These are phyloP conservation scores for Callospermophilus lateralis DNA, from an alignment of 2,113 vertebrate genomes.

Conservation along the genomic window DNA sequence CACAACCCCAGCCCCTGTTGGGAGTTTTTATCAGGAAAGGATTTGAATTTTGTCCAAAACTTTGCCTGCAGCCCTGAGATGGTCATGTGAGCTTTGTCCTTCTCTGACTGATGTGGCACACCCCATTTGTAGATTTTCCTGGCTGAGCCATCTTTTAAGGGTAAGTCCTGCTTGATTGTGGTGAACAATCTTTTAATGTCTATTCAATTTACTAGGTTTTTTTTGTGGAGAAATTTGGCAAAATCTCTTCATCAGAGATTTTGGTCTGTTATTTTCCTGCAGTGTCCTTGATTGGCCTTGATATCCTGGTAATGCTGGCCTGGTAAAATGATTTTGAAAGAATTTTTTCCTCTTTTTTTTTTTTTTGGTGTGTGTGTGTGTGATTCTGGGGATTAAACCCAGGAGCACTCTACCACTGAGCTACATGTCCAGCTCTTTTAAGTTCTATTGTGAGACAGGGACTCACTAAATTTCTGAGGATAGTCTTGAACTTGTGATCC, in stretches of 20 bases:
- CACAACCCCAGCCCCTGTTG: too few species aligned
- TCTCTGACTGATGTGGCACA: too few species aligned
- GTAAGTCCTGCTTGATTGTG: not conserved
- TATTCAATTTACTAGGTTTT: too few species aligned
- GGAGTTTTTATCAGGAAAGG: not conserved
- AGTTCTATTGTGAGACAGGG: too few species aligned
- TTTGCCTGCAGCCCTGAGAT: not conserved
- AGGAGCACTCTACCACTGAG: too few species aligned
- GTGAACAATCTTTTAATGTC: not conserved
- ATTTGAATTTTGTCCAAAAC: not conserved
- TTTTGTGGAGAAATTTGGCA: not conserved
- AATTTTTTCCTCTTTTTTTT: not conserved
- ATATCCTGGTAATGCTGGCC: not conserved
- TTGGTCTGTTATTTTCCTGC: not conserved
- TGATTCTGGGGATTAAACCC: too few species aligned
- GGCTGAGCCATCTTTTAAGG: not conserved
- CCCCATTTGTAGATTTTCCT: not conserved
- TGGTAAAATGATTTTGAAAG: not conserved
- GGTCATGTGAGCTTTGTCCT: not conserved
- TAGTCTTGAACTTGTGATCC: too few species aligned
- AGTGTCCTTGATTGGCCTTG: not conserved
- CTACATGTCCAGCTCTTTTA: too few species aligned
- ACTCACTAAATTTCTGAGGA: too few species aligned
- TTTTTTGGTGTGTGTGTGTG: too few species aligned
- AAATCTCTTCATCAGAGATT: not conserved